Percentiles rank a stretch among this genome's conserved stretches.
Evolutionary conservation across 64 coral and sea anemone species (phyloP).

Genomic region (Porites australiensis): DNA sequence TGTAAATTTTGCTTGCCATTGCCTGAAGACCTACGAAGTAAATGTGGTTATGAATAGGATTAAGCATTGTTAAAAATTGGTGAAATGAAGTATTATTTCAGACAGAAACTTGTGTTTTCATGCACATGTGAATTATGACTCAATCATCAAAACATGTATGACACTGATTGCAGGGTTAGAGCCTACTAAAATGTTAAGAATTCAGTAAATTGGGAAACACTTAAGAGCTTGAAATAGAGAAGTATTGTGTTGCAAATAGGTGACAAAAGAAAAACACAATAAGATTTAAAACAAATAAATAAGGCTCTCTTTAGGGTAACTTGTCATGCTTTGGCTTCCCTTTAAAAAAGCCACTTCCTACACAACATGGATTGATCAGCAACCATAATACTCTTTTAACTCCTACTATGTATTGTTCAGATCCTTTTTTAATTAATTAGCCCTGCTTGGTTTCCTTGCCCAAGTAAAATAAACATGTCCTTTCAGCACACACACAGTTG

Average conservation of each 20-base stretch:
- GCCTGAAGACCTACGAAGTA: background rate
- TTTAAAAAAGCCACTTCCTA: background rate
- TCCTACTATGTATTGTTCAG: background rate
- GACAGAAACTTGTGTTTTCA: background rate
- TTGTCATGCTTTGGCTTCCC: background rate
- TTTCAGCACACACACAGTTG: background rate
- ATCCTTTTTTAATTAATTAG: background rate
- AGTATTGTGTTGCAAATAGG: slow-evolving; percentile 45
- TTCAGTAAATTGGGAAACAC: background rate
- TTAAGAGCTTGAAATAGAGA: background rate
- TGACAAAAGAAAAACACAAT: background rate
- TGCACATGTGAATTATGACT: too few species aligned
- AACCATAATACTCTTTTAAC: background rate
- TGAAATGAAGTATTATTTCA: too few species aligned
- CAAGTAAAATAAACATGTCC: background rate
- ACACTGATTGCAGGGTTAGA: background rate
- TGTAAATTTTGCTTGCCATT: background rate
- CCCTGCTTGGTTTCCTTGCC: background rate
- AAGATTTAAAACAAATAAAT: background rate
- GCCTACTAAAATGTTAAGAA: background rate
- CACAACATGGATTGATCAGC: background rate
- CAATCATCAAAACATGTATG: too few species aligned
- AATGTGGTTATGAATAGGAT: background rate
- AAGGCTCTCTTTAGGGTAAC: background rate
- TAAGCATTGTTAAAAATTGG: background rate